Evolutionary conservation across 2,113 vertebrate genomes (phyloP).

Genomic region (Falcunculus frontatus): DNA sequence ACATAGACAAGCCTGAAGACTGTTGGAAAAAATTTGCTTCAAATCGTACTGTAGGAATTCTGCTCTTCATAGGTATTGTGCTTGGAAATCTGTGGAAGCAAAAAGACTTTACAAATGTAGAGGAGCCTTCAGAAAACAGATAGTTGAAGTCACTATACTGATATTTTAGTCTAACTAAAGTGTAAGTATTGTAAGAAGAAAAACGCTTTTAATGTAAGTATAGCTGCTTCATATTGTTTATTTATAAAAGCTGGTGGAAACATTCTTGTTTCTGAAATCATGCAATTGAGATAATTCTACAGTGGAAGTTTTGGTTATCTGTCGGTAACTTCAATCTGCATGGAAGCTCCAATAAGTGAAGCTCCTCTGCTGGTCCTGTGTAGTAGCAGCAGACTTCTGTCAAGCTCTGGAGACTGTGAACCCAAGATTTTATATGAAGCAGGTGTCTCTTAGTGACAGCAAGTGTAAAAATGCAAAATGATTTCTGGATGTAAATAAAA

Average conservation of each 20-base stretch:
- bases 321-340: not conserved
- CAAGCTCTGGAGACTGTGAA: not conserved
- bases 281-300: not conserved
- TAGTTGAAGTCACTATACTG: not conserved
- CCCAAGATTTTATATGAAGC: not conserved
- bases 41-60: conserved; percentile 86
- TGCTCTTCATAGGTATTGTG: conserved; percentile 87
- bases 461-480: not conserved
- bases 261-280: not conserved
- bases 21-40: conserved; percentile 95
- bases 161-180: not conserved
- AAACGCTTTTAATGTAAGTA: not conserved
- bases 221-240: not conserved
- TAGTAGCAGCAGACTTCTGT: not conserved
- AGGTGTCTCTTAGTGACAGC: not conserved
- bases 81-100: conserved; percentile 86
- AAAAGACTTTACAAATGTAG: conserved; percentile 36
- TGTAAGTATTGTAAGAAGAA: not conserved
- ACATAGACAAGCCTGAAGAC: conserved; percentile 87
- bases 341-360: not conserved
- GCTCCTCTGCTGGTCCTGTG: not conserved
- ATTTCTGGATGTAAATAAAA: conserved; percentile 40
- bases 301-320: not conserved
- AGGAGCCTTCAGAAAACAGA: not conserved
- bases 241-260: not conserved